Percentiles rank a stretch among this genome's conserved stretches.
phyloP scores from a whole-genome alignment of 2,888 invertebrate species.

The Eupsilia transversa region DNA sequence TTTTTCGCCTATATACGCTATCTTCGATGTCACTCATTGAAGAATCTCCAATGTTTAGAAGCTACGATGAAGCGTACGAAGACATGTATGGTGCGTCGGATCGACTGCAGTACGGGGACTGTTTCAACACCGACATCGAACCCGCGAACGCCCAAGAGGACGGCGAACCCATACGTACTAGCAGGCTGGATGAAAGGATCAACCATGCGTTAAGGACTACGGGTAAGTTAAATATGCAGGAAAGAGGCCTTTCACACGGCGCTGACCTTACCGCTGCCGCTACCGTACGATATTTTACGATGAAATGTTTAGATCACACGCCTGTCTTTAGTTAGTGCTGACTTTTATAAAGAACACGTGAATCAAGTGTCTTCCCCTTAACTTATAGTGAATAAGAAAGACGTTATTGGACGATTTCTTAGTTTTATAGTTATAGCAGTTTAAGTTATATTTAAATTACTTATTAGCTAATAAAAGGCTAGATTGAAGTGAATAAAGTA shows the following conservation, averaged over 20 bases:
- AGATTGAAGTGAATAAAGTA: too few species aligned
- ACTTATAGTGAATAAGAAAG: too few species aligned
- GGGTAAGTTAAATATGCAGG: slow-evolving; percentile 67
- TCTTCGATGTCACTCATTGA: not conserved
- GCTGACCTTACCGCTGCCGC: too few species aligned
- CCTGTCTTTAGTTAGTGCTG: too few species aligned
- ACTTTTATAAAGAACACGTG: too few species aligned
- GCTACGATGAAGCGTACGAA: slow-evolving; percentile 87
- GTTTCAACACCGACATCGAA: slow-evolving; percentile 74
- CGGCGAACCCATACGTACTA: slow-evolving; percentile 32
- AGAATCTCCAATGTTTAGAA: slow-evolving; percentile 34
- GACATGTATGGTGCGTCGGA: slow-evolving; percentile 87
- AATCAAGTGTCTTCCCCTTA: too few species aligned
- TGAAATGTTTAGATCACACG: not conserved
- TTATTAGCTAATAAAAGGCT: too few species aligned
- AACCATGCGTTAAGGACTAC: slow-evolving; percentile 77
- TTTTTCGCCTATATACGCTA: not conserved
- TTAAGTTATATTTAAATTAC: too few species aligned
- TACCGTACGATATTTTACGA: not conserved
- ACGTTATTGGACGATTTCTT: too few species aligned
- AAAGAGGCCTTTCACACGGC: not conserved
- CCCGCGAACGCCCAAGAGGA: slow-evolving; percentile 33
- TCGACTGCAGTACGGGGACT: slow-evolving; percentile 86
- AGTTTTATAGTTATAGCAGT: too few species aligned
- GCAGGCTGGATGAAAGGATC: slow-evolving; percentile 83